Evolutionary conservation across 2,113 vertebrate genomes (phyloP).

Genomic region (Pelmatolapia mariae): DNA sequence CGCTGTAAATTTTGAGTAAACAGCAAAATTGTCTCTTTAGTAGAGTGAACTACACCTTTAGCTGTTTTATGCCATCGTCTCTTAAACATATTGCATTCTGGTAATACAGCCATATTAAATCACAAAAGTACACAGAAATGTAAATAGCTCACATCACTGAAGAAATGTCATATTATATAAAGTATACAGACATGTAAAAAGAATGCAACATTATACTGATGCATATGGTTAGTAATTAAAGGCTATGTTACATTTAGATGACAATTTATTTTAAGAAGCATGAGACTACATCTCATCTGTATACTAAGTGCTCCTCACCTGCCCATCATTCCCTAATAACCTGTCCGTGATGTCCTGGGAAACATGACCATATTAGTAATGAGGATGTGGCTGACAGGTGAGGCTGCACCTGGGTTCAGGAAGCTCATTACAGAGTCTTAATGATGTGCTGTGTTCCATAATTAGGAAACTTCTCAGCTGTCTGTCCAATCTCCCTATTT

Average conservation of each 20-base stretch:
- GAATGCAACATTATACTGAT: background rate
- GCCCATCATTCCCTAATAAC: slow-evolving; percentile 49
- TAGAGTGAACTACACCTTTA: background rate
- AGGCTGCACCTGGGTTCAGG: slow-evolving; percentile 39
- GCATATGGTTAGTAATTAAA: background rate
- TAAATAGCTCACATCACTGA: background rate
- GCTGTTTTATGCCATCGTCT: background rate
- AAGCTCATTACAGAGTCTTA: slow-evolving; percentile 52
- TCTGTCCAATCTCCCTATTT: slow-evolving; percentile 20
- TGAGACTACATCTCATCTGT: background rate
- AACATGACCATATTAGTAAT: slow-evolving; percentile 53
- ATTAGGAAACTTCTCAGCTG: slow-evolving; percentile 44
- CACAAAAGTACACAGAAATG: background rate
- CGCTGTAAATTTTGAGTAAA: background rate
- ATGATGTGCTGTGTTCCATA: slow-evolving; percentile 47
- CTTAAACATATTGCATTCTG: background rate
- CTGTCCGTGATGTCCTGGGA: slow-evolving; percentile 23
- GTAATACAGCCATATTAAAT: background rate
- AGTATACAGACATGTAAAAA: background rate
- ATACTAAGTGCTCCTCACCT: slow-evolving; percentile 18
- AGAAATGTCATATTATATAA: background rate
- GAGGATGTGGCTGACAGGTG: slow-evolving; percentile 53
- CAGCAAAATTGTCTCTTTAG: background rate
- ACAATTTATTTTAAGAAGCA: background rate
- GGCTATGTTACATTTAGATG: background rate